phyloP scores from a whole-genome alignment of 2,797 vertebrate genomes.

The Craterocephalus amniculus region DNA sequence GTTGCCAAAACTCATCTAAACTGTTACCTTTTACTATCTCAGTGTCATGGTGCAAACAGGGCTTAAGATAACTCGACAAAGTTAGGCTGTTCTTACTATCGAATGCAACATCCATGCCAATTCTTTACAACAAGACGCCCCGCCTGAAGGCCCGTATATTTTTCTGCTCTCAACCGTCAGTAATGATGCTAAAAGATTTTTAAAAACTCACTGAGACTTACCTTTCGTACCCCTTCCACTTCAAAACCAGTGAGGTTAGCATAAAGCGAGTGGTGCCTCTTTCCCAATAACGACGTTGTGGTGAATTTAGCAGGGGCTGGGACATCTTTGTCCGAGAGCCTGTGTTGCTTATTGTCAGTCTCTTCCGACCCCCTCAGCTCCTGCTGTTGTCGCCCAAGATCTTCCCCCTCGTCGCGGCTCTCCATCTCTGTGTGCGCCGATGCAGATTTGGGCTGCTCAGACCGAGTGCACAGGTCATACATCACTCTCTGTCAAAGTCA shows the following conservation, averaged over 20 bases:
- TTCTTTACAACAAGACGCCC: not conserved
- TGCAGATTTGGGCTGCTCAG: slow-evolving; percentile 70
- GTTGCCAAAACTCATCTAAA: too few species aligned
- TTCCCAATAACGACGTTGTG: slow-evolving; percentile 71
- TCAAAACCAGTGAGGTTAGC: slow-evolving; percentile 81
- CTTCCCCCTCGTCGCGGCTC: slow-evolving; percentile 53
- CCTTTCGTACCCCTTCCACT: slow-evolving; percentile 76
- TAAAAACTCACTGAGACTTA: slow-evolving; percentile 56
- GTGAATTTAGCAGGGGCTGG: slow-evolving; percentile 47
- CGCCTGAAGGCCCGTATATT: not conserved
- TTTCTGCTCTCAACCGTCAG: not conserved
- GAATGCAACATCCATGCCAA: too few species aligned
- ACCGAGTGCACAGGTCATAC: slow-evolving; percentile 81
- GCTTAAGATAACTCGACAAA: too few species aligned
- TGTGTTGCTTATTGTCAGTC: slow-evolving; percentile 33
- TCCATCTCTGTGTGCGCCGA: slow-evolving; percentile 64
- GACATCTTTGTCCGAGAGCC: slow-evolving; percentile 45
- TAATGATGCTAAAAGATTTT: not conserved
- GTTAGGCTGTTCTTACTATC: too few species aligned
- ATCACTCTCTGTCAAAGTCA: slow-evolving; percentile 73
- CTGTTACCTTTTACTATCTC: too few species aligned
- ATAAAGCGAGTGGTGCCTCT: slow-evolving; percentile 83
- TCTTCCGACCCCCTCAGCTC: slow-evolving; percentile 54
- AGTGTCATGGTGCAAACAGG: too few species aligned
- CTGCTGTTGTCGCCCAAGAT: slow-evolving; percentile 56